A percentile compares a stretch with the other conserved stretches of the same genome.
Conservation (phyloP, 2,797 vertebrate species). For the Okamejei kenojei region DNA sequence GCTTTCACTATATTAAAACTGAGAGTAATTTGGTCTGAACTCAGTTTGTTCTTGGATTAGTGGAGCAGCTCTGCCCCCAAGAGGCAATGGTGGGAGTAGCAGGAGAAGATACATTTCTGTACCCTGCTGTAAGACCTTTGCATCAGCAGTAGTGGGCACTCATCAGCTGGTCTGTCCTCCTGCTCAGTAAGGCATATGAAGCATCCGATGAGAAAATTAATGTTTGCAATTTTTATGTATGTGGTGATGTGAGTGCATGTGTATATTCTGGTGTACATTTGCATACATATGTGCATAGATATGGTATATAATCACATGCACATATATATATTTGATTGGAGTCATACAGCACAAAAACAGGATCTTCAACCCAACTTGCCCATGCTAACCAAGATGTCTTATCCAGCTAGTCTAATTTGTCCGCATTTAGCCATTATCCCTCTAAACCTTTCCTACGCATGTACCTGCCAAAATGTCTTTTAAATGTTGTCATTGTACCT, state of each 20-base stretch:
- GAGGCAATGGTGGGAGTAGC: not conserved
- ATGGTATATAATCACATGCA: not conserved
- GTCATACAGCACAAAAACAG: too few species aligned
- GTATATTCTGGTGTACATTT: not conserved
- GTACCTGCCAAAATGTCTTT: too few species aligned
- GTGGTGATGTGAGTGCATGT: not conserved
- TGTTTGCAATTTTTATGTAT: not conserved
- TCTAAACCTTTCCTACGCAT: too few species aligned
- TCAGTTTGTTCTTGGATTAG: not conserved
- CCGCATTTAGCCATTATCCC: too few species aligned
- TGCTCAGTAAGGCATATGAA: not conserved
- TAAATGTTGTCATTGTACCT: too few species aligned
- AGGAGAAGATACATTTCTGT: not conserved
- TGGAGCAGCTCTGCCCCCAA: not conserved
- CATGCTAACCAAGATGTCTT: too few species aligned
- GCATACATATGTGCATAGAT: not conserved
- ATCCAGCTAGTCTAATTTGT: too few species aligned
- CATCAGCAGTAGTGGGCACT: not conserved
- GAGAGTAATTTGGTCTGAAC: not conserved
- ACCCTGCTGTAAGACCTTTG: too few species aligned
- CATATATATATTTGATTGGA: too few species aligned
- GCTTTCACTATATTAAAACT: too few species aligned
- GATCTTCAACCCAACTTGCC: too few species aligned
- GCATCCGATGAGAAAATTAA: not conserved
- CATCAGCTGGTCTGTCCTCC: not conserved